phyloP scores from a whole-genome alignment of 2,113 vertebrate genomes.

The Parus major region DNA sequence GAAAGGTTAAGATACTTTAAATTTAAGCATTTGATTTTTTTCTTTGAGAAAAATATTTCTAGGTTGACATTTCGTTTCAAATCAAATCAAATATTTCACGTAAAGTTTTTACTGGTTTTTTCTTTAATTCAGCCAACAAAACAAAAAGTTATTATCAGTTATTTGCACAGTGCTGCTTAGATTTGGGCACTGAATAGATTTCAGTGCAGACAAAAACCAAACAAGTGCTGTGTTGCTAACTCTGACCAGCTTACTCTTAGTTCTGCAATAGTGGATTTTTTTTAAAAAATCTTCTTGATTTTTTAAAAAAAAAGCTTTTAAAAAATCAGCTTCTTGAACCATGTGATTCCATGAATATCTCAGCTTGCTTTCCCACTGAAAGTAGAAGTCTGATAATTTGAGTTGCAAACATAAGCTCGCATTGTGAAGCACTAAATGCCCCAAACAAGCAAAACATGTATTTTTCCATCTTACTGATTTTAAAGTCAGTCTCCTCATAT shows the following conservation, averaged over 20 bases:
- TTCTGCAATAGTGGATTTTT: neutral
- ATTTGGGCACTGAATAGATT: neutral
- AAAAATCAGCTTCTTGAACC: constrained; percentile 7
- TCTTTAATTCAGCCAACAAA: neutral
- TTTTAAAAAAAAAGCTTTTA: too few relatives aligned
- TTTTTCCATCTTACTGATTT: neutral
- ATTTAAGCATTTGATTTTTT: neutral
- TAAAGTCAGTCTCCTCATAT: neutral
- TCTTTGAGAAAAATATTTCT: neutral
- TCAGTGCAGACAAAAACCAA: neutral
- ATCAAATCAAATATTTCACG: neutral
- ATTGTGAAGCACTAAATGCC: neutral
- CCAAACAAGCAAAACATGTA: neutral
- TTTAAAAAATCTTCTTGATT: too few relatives aligned
- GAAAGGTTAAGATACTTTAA: neutral
- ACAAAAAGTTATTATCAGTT: neutral
- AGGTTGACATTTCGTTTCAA: neutral
- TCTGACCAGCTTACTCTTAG: neutral
- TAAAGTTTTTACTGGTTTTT: neutral
- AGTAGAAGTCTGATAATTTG: neutral
- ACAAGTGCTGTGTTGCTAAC: neutral
- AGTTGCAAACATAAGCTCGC: neutral
- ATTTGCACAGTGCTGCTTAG: neutral
- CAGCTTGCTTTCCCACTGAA: neutral
- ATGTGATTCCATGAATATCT: neutral